phyloP scores from a whole-genome alignment of 2,797 vertebrate species.

The Mionectes olivaceus region DNA sequence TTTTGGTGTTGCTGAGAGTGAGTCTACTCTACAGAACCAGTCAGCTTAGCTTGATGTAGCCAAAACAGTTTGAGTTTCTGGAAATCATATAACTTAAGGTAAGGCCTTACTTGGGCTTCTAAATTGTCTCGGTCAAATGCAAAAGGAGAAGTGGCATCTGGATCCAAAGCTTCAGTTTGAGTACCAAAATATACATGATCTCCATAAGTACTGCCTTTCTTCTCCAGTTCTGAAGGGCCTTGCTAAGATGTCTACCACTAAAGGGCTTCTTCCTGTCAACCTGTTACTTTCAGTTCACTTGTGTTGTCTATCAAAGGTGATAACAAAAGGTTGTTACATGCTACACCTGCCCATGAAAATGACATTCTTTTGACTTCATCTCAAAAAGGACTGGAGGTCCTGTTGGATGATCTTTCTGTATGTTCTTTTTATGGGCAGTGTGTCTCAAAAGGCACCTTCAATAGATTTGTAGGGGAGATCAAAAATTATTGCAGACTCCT shows the following conservation, averaged over 20 bases:
- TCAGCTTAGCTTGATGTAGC: not conserved
- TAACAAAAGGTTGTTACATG: not conserved
- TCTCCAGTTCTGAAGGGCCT: not conserved
- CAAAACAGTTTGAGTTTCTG: not conserved
- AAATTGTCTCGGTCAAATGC: not conserved
- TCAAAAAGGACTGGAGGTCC: not conserved
- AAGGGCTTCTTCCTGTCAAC: not conserved
- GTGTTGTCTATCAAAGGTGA: not conserved
- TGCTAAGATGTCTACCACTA: not conserved
- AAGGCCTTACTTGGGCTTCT: not conserved
- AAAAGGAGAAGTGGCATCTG: not conserved
- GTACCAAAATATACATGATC: not conserved
- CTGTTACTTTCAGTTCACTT: not conserved
- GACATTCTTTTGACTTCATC: not conserved
- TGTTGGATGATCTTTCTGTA: not conserved
- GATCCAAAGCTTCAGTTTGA: not conserved
- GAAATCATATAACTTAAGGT: not conserved
- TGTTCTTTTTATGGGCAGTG: not conserved
- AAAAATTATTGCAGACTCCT: not conserved
- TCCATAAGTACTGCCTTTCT: not conserved
- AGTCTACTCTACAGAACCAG: not conserved
- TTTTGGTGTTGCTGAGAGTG: not conserved
- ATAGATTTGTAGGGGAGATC: rapidly evolving
- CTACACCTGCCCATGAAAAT: not conserved
- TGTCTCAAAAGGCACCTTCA: not conserved